Conservation (phyloP, 2,888 invertebrate species). For the Synergus laeviventris region DNA sequence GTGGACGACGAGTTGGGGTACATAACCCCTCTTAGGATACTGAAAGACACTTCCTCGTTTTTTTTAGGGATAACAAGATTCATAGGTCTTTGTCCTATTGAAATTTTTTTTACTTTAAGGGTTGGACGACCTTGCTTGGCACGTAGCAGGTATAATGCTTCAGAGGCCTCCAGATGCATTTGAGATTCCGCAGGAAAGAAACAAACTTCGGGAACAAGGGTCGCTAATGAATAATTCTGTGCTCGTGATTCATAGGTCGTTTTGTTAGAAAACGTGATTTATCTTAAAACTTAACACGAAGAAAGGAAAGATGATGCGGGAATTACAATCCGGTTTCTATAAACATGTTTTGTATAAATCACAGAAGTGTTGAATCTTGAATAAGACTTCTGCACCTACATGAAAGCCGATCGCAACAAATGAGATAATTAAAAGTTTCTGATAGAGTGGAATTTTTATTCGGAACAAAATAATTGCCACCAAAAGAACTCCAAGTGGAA, state of each 20-base stretch:
- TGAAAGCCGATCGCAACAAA: neutral
- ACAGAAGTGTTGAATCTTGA: neutral
- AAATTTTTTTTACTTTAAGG: conserved; percentile 42
- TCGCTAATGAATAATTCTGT: conserved; percentile 15
- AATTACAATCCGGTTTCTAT: neutral
- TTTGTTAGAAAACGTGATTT: conserved; percentile 11
- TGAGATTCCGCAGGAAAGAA: neutral
- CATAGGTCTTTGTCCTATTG: conserved; percentile 39
- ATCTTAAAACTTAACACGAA: conserved; percentile 20
- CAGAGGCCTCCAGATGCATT: neutral
- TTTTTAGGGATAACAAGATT: neutral
- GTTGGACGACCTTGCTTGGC: conserved; percentile 55
- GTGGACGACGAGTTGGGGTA: neutral
- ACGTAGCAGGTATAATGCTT: conserved; percentile 50
- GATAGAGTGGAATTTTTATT: neutral
- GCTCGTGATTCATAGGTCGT: conserved; percentile 19
- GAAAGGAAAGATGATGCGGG: conserved; percentile 8
- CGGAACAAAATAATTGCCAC: neutral
- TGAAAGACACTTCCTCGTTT: neutral
- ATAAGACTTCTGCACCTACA: neutral
- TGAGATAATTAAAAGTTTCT: neutral
- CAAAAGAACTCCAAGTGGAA: neutral
- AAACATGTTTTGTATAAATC: neutral
- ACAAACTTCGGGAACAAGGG: conserved; percentile 13
- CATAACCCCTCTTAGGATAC: neutral